phyloP scores from a whole-genome alignment of 1,140 invertebrate genomes.

The Drosophila setifemur region DNA sequence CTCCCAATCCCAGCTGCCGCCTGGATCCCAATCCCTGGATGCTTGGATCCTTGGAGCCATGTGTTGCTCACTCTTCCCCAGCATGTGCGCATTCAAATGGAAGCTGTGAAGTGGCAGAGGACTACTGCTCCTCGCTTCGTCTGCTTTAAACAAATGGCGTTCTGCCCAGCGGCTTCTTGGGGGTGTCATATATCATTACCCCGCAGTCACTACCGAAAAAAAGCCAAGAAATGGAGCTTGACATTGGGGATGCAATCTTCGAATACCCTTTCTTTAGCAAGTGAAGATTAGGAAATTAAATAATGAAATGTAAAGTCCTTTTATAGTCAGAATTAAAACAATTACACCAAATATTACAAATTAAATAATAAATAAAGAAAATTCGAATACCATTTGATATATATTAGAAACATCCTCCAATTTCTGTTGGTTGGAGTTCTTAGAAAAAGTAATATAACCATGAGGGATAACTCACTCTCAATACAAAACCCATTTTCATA shows the following conservation, averaged over 20 bases:
- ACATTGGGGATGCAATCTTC: background rate
- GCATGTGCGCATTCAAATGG: conserved; percentile 74
- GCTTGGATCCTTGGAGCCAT: conserved; percentile 41
- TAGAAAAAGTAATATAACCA: no score
- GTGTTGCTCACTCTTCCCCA: conserved; percentile 61
- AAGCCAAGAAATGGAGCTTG: conserved; percentile 6
- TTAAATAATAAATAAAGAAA: no score
- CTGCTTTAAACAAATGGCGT: conserved; percentile 71
- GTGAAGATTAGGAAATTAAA: no score
- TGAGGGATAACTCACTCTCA: background rate
- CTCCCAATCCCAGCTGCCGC: conserved; percentile 4
- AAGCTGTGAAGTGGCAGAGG: conserved; percentile 61
- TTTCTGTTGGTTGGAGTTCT: no score
- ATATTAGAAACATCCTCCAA: no score
- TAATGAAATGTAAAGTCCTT: no score
- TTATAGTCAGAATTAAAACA: no score
- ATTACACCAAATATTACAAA: no score
- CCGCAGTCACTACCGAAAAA: conserved; percentile 12
- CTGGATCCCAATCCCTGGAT: background rate
- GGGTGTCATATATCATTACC: conserved; percentile 76
- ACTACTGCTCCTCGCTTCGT: conserved; percentile 17
- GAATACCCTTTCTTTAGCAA: conserved; percentile 14
- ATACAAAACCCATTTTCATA: background rate
- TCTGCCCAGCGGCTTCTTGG: conserved; percentile 66
- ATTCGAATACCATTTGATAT: no score